Conservation (phyloP, 2,797 vertebrate species). For the Xyrichtys novacula region DNA sequence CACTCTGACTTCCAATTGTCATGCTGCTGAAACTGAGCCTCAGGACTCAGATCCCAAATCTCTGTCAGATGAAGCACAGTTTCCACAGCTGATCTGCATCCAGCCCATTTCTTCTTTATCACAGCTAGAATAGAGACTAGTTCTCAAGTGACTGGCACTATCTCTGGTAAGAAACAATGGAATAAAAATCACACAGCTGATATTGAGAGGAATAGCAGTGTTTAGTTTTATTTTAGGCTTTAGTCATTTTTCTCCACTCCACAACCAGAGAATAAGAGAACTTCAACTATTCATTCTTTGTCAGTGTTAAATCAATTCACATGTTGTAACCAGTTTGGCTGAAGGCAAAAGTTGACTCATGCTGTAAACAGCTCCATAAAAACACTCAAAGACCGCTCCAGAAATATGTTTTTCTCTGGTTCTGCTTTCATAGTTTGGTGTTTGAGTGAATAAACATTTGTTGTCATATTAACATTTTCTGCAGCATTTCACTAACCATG, state of each 20-base stretch:
- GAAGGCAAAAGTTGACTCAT: not conserved
- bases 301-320: not conserved
- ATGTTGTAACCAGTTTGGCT: not conserved
- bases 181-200: not conserved
- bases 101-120: constrained; percentile 16
- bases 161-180: not conserved
- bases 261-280: no score
- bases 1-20: constrained; percentile 49
- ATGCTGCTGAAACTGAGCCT: constrained; percentile 45
- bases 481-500: no score
- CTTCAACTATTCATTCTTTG: constrained; percentile 5
- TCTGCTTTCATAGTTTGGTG: no score
- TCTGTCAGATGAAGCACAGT: constrained; percentile 54
- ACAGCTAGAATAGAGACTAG: not conserved
- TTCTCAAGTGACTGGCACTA: not conserved
- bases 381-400: not conserved
- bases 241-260: not conserved
- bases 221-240: not conserved
- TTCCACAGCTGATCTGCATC: constrained; percentile 51
- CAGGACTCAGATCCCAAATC: constrained; percentile 57
- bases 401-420: no score
- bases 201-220: not conserved
- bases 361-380: not conserved
- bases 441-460: no score
- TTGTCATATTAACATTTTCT: no score